phyloP scores from a whole-genome alignment of 2,113 vertebrate genomes.

The Falco punctatus region DNA sequence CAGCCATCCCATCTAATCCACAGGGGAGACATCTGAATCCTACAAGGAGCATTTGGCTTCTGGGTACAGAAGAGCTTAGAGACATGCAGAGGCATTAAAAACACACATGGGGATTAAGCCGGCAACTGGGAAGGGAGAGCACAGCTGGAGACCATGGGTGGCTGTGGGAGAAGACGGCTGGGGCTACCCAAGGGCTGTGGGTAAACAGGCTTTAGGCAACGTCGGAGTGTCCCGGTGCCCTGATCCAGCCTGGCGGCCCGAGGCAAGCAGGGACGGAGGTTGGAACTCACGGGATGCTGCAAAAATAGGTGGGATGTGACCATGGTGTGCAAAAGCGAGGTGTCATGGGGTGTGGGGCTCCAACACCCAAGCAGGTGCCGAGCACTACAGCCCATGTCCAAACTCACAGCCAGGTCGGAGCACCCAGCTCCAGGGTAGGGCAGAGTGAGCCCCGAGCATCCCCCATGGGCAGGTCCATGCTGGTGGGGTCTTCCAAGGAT shows the following conservation, averaged over 20 bases:
- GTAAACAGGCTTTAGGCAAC: not conserved
- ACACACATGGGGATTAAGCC: conserved; percentile 39
- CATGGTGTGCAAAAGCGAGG: fast-evolving
- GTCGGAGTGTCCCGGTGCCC: not conserved
- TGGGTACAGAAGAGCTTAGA: conserved; percentile 21
- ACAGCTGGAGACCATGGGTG: conserved; percentile 31
- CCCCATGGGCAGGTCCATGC: not conserved
- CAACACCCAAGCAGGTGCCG: fast-evolving
- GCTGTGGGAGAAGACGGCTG: not conserved
- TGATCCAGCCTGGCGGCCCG: not conserved
- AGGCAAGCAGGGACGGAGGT: not conserved
- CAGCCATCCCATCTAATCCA: conserved; percentile 36
- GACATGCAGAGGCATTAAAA: conserved; percentile 52
- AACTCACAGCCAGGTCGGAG: not conserved
- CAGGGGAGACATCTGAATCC: conserved; percentile 17
- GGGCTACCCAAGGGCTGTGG: not conserved
- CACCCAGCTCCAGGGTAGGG: fast-evolving
- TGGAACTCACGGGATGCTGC: fast-evolving
- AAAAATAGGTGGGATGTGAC: not conserved
- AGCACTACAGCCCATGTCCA: not conserved
- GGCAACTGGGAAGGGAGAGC: conserved; percentile 17
- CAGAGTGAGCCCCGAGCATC: not conserved
- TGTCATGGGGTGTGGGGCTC: fast-evolving
- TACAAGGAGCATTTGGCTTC: conserved; percentile 26
- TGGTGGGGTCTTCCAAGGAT: conserved; percentile 54